Base-by-base conservation (phyloP, 2,113 vertebrate species). In the Ictidomys tridecemlineatus region DNA sequence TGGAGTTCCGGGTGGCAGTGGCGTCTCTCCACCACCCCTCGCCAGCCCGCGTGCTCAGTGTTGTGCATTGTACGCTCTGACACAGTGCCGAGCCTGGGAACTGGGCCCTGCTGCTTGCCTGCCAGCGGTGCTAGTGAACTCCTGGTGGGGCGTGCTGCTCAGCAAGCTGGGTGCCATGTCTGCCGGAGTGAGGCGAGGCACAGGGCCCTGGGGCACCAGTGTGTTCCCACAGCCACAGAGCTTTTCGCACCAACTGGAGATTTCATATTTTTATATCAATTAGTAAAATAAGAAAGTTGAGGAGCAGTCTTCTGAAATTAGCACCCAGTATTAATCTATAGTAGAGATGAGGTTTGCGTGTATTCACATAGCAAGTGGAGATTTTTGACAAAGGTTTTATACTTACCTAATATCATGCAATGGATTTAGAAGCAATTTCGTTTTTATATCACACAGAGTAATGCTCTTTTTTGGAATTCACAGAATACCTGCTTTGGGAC, bases 381-480 rank as follows among this genome's bases (percentile, higher is more conserved):
- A 4, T 83, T 80, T 72, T 63, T 61, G 53, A 92, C 89, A 1
- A 51, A 83, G 22, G 48, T 26, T 73, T 10, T 24, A 7, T 45
- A 22, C 70, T 85, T 56, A 5, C 51, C 70, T 6, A 45, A 1
- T 67, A 26, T 73, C 83, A 22, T 4, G 17, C 10, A 20, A 16
- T n/a, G 4, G 96, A 74, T 95, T 94, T 95, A 86, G 97, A 94
- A 98, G 77, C 37, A 73, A 16, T 87, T 94, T 97, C 97, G 91
- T 51, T 92, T 98, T 97, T 97, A 61, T 88, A 28, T 48, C 32
- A 91, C 65, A 61, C 32, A 85, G 34, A 83, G 42, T 65, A 94
- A 93, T 85, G 85, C 26, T 48, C 92, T 83, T 84, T 69, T 85
- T 53, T 22, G 89, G 16, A 34, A 77, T 56, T 61, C 51, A 20